Percentiles rank a stretch among this genome's conserved stretches.
Conservation (phyloP, 2,888 invertebrate species). For the Hypomecis atomaria region DNA sequence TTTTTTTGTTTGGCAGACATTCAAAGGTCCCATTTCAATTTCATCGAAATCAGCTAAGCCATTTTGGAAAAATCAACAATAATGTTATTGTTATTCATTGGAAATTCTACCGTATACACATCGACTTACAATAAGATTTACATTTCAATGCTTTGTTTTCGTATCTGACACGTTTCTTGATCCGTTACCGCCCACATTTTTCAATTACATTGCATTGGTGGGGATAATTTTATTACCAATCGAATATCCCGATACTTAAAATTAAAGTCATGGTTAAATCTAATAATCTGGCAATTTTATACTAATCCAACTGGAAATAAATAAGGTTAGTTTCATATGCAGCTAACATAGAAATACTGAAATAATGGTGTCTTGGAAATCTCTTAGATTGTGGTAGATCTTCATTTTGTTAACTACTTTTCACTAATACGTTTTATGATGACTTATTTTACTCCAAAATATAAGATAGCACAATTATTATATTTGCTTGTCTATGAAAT, state of each 20-base stretch:
- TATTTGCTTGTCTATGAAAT: too few species aligned
- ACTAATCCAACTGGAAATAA: slow-evolving; percentile 43
- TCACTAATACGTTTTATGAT: not conserved
- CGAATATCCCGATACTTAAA: slow-evolving; percentile 47
- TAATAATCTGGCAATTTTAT: slow-evolving; percentile 64
- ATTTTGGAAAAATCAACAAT: too few species aligned
- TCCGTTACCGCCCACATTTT: slow-evolving; percentile 8
- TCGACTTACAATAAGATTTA: not conserved
- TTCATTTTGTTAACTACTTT: slow-evolving; percentile 6
- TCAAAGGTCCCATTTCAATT: too few species aligned
- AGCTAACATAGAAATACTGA: slow-evolving; percentile 40
- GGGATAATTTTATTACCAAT: slow-evolving; percentile 54
- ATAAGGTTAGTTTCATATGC: slow-evolving; percentile 31
- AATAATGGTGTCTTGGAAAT: slow-evolving; percentile 29
- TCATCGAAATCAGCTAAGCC: too few species aligned
- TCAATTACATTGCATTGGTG: slow-evolving; percentile 60
- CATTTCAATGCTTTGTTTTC: not conserved
- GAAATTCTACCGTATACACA: not conserved
- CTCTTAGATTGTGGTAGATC: slow-evolving; percentile 16
- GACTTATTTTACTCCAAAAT: too few species aligned
- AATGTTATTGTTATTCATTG: too few species aligned
- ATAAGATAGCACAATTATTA: too few species aligned
- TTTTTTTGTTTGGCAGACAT: too few species aligned
- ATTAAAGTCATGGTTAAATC: slow-evolving; percentile 62
- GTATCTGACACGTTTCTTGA: not conserved